Base-by-base conservation (phyloP, 2,888 invertebrate genomes). In the Melanotus villosus region DNA sequence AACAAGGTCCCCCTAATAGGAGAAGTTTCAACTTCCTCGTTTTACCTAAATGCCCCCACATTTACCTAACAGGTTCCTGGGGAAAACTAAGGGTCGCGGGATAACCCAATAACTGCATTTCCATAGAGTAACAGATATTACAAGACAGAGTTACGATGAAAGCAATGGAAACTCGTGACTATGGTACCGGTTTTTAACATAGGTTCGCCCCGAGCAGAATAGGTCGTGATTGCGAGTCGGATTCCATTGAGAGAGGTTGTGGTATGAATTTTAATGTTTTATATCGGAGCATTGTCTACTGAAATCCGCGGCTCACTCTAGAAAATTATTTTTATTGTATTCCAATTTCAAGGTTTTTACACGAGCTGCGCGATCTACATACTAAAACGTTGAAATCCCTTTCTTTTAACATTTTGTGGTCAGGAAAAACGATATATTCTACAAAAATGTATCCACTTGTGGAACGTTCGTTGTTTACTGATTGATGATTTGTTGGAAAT, bases 261-360 rank as follows among this genome's bases (percentile, higher is more conserved):
- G 73, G 70, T 70, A 72, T 72, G 73, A 74, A 74, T 74, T 70
- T 72, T 70, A 70, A 74, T 74, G 63, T 47, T 16, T 41, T 36
- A 65, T 63, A 56, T 50, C 32, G 38, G 47, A 58, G 45, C 52
- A 58, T 70, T 70, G 66, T 64, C 63, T 70, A 64, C 45, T 30
- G 30, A 52, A 59, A 66, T 34, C 52, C 56, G n/a, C 19, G 18
- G 18, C 50, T 41, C 58, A 18, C n/a, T 59, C 36, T 36, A 56
- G 54, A 52, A 69, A 65, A 69, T 69, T 69, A 70, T 65, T 60
- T 65, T 70, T 65, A 70, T 70, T 70, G 70, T 70, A 57, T 65
- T 56, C 26, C 32, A 54, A 69, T 68, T 65, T 64, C 23, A 30
- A 32, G 38, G 52, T 41, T 41, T 16, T 41, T 41, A 16, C 16